Evolutionary conservation across 1,140 invertebrate species (phyloP).

Genomic region (Eriocheir sinensis): DNA sequence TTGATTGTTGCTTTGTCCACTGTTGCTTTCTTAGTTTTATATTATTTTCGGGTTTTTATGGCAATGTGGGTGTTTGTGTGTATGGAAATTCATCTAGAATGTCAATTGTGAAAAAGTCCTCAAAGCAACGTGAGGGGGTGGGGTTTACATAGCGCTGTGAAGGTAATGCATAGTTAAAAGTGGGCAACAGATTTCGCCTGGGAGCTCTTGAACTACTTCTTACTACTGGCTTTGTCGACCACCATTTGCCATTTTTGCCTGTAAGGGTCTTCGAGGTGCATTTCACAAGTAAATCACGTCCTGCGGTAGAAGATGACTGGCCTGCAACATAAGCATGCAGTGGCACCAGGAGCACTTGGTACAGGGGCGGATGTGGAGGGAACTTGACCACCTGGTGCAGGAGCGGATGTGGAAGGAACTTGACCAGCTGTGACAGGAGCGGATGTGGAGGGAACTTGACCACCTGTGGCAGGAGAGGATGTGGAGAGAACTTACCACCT

Average conservation of each 20-base stretch:
- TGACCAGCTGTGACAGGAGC: too few relatives aligned
- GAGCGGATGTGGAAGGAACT: too few relatives aligned
- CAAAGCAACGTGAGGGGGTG: conserved; percentile 30
- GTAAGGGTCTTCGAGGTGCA: conserved; percentile 46
- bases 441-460: too few relatives aligned
- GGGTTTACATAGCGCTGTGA: not conserved
- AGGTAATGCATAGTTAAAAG: conserved; percentile 9
- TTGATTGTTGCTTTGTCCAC: conserved; percentile 28
- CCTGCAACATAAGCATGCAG: not conserved
- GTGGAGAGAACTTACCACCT: too few relatives aligned
- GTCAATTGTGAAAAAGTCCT: conserved; percentile 35
- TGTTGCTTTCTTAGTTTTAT: conserved; percentile 40
- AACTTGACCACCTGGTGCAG: too few relatives aligned
- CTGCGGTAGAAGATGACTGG: not conserved
- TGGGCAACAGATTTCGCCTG: too few relatives aligned
- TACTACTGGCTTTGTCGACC: conserved; percentile 40
- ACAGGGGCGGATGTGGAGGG: too few relatives aligned
- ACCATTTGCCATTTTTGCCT: conserved; percentile 38
- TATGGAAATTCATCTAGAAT: conserved; percentile 25
- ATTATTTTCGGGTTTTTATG: conserved; percentile 30
- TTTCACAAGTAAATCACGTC: conserved; percentile 45
- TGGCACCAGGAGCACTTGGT: not conserved
- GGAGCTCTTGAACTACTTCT: conserved; percentile 36
- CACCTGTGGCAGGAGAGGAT: too few relatives aligned
- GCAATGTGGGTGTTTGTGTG: conserved; percentile 40